Evolutionary conservation across 2,888 invertebrate genomes (phyloP), one percentile per base, ranked within the genome.

Genomic region (Thyatira batis): DNA sequence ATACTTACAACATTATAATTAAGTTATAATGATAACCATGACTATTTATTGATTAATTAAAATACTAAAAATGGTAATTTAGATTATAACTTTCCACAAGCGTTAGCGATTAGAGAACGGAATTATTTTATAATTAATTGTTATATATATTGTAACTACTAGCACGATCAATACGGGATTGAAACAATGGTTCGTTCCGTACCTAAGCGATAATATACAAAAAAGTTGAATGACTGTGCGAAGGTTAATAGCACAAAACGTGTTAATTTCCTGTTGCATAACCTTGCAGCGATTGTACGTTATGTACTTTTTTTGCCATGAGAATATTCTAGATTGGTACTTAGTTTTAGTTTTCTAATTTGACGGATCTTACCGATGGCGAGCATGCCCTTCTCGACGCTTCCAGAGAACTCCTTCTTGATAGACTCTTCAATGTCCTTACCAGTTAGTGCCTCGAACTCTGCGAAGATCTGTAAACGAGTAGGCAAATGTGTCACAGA

Each of bases 371-470:
- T 88, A 97, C 97, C 97, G 72, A 98, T 96, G 76, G 97, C 97
- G 58, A 97, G 93, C 82, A 98, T 94, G 69, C 97, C 98, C 81
- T 96, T 95, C 82, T 97, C 95, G 53, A 97, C 92, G 76, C 95
- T 95, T 65, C 98, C 98, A 61, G 97, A 97, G 90, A 98, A 97
- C 87, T 98, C 97, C 65, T 95, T 95, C 87, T 96, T 96, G 85
- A 98, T 97, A 20, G 97, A 93, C 28, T 95, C 94, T 80, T 97
- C 97, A 71, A 98, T 95, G 76, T 97, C 96, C 76, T 96, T 95
- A 45, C 97, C 97, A 49, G 96, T 93, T 59, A 96, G 73, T 67
- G 95, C 95, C 84, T 96, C 96, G 83, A 96, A 98, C 80, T 98
- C 97, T 55, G 95, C 93, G 85, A 98, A 97, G 62, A 96, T 95